A percentile compares a stretch with the other conserved stretches of the same genome.
phyloP scores from a whole-genome alignment of 2,797 vertebrate genomes.

The Pseudomugil tenellus region DNA sequence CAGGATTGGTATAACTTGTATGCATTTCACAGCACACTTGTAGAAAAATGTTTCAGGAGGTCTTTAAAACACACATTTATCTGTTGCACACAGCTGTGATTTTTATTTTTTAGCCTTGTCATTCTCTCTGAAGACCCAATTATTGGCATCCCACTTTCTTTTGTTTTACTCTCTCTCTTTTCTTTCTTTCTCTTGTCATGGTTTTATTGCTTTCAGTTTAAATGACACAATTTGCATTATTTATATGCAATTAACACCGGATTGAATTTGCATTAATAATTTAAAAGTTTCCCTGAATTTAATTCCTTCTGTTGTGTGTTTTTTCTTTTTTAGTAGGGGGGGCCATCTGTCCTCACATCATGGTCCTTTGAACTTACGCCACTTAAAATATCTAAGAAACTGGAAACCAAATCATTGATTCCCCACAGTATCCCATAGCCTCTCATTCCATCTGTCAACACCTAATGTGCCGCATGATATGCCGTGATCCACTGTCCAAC shows the following conservation, averaged over 20 bases:
- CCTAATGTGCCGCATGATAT: slow-evolving; percentile 71
- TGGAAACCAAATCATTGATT: slow-evolving; percentile 79
- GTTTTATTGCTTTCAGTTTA: not conserved
- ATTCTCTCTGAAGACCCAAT: no score
- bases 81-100: slow-evolving; percentile 7
- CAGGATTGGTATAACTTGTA: no score
- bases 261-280: slow-evolving; percentile 16
- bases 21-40: slow-evolving; percentile 10
- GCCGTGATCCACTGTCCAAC: slow-evolving; percentile 67
- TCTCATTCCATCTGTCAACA: slow-evolving; percentile 82
- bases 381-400: slow-evolving; percentile 72
- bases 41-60: slow-evolving; percentile 1
- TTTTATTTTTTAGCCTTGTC: no score
- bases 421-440: slow-evolving; percentile 62
- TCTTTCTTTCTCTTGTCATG: not conserved
- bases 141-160: no score
- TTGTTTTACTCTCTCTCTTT: not conserved
- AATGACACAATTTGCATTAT: slow-evolving; percentile 4
- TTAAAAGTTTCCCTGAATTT: slow-evolving; percentile 15
- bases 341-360: slow-evolving; percentile 49
- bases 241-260: slow-evolving; percentile 38
- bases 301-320: no score
- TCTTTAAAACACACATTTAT: slow-evolving; percentile 9
- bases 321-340: no score
- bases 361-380: slow-evolving; percentile 63